Percentiles rank a stretch among this genome's conserved stretches.
These are phyloP conservation scores for Apantesis nais DNA, from an alignment of 2,888 invertebrate genomes.

Conservation along the genomic window DNA sequence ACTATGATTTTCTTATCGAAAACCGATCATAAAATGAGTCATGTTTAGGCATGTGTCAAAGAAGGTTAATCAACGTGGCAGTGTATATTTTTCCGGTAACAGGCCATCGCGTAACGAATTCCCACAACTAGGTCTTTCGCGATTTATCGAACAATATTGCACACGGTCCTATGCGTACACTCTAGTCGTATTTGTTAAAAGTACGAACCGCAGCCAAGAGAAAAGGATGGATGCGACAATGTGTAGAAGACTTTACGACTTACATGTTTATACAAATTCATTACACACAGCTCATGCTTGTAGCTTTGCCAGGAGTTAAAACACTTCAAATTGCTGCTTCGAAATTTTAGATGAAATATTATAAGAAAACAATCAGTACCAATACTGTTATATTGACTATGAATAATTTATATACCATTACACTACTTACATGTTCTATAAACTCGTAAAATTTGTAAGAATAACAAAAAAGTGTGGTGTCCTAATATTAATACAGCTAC, in stretches of 20 bases:
- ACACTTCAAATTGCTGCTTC: background rate
- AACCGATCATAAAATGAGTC: background rate
- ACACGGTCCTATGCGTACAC: constrained; percentile 29
- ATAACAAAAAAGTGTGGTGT: background rate
- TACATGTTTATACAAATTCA: background rate
- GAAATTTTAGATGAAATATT: background rate
- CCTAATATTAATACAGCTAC: constrained; percentile 3
- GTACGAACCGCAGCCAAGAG: constrained; percentile 17
- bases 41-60: background rate
- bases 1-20: too few species aligned
- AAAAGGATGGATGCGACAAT: constrained; percentile 36
- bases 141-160: constrained; percentile 55
- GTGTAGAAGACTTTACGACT: background rate
- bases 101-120: constrained; percentile 44
- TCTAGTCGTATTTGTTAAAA: constrained; percentile 32
- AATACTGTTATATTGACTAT: too few species aligned
- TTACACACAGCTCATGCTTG: background rate
- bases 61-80: constrained; percentile 8
- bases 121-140: constrained; percentile 42
- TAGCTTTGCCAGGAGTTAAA: background rate
- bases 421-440: background rate
- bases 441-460: background rate
- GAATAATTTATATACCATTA: background rate
- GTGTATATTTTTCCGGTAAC: constrained; percentile 39
- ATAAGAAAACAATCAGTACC: background rate